Evolutionary conservation across 2,113 vertebrate species (phyloP).

Genomic region (Erythrocebus patas): DNA sequence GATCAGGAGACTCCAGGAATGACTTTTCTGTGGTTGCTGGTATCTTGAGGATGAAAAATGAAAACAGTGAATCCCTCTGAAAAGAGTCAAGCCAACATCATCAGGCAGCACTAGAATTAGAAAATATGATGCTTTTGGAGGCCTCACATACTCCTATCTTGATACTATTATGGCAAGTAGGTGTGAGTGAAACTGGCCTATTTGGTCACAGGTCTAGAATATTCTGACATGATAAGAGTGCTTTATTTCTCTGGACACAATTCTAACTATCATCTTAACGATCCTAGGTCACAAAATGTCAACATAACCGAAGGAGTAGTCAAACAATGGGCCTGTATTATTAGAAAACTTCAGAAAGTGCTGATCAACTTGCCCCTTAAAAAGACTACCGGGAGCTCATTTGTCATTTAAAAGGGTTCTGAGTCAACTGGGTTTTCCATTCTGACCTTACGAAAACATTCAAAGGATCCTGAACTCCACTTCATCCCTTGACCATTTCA

Average conservation of each 20-base stretch:
- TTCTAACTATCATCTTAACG: neutral
- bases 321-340: neutral
- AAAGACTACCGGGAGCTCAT: neutral
- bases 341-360: neutral
- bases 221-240: neutral
- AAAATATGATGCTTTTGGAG: neutral
- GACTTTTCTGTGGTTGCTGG: neutral
- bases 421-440: neutral
- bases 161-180: neutral
- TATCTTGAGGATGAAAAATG: neutral
- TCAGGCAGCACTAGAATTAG: neutral
- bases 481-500: conserved; percentile 15
- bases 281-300: neutral
- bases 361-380: neutral
- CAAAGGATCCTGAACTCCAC: neutral
- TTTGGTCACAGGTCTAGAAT: neutral
- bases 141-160: neutral
- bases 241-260: neutral
- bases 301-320: neutral
- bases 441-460: neutral
- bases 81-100: neutral
- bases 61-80: neutral
- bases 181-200: neutral
- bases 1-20: neutral
- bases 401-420: neutral